Evolutionary conservation across 2,888 invertebrate species (phyloP).

Genomic region (Cinara cedri): DNA sequence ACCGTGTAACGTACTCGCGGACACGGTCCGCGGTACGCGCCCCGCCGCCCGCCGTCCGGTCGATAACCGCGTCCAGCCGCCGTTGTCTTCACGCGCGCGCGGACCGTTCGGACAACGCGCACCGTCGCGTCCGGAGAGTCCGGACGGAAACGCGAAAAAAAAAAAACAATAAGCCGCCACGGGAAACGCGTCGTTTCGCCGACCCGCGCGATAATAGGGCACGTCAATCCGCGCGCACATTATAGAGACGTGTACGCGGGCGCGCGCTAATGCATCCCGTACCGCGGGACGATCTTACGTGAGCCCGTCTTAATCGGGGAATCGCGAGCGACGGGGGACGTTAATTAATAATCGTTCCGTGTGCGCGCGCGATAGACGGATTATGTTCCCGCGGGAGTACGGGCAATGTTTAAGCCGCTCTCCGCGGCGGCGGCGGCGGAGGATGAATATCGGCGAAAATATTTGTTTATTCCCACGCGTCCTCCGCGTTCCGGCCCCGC

Average conservation of each 20-base stretch:
- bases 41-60: constrained; percentile 22
- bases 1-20: constrained; percentile 2
- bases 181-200: too few species aligned
- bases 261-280: background rate
- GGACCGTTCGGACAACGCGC: constrained; percentile 25
- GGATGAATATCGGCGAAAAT: constrained; percentile 9
- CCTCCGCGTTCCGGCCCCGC: background rate
- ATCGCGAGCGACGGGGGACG: constrained; percentile 32
- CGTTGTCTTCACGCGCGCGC: constrained; percentile 39
- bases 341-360: constrained; percentile 53
- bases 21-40: constrained; percentile 12
- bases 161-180: too few species aligned
- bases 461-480: constrained; percentile 37
- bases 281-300: background rate
- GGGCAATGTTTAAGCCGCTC: constrained; percentile 19
- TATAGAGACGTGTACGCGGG: background rate
- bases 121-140: background rate
- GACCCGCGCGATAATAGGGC: background rate
- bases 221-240: background rate
- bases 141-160: too few species aligned
- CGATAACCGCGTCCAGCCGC: constrained; percentile 51
- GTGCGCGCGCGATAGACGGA: constrained; percentile 14
- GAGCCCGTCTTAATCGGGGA: constrained; percentile 29
- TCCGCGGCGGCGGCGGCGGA: background rate
- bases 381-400: constrained; percentile 42